phyloP scores from a whole-genome alignment of 2,113 vertebrate genomes.

The Urocolius indicus region DNA sequence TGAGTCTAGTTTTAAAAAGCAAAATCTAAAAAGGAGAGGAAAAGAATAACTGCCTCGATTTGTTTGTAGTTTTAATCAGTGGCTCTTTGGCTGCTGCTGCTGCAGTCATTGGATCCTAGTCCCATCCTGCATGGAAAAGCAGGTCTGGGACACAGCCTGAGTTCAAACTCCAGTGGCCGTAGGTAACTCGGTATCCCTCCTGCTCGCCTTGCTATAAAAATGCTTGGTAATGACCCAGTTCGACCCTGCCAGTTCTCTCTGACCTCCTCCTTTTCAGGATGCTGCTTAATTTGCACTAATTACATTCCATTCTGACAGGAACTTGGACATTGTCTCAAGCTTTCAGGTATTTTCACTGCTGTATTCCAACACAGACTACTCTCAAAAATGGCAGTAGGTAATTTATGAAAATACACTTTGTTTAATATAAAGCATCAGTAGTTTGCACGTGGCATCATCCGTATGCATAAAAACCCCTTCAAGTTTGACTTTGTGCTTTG shows the following conservation, averaged over 20 bases:
- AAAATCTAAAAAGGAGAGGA: background rate
- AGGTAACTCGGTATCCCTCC: conserved; percentile 45
- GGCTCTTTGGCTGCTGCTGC: background rate
- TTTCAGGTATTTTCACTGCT: conserved; percentile 78
- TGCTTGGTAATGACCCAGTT: conserved; percentile 85
- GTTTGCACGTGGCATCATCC: background rate
- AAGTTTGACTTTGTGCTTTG: background rate
- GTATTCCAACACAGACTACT: conserved; percentile 37
- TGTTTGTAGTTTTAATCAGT: background rate
- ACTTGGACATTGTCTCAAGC: conserved; percentile 83
- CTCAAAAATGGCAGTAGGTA: conserved; percentile 35
- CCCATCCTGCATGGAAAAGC: background rate
- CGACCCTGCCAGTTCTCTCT: conserved; percentile 83
- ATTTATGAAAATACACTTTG: background rate
- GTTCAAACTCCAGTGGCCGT: background rate
- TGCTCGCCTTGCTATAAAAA: conserved; percentile 70
- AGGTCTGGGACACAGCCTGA: background rate
- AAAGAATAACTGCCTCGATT: background rate
- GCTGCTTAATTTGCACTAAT: conserved; percentile 93
- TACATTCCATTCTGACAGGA: conserved; percentile 93
- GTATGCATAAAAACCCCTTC: background rate
- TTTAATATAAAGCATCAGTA: background rate
- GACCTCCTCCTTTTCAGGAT: conserved; percentile 85
- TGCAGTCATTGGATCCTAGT: background rate
- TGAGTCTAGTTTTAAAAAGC: background rate